Evolutionary conservation across 2,888 invertebrate genomes (phyloP), one percentile per base, ranked within the genome.

Genomic region (Pelosia muscerda): DNA sequence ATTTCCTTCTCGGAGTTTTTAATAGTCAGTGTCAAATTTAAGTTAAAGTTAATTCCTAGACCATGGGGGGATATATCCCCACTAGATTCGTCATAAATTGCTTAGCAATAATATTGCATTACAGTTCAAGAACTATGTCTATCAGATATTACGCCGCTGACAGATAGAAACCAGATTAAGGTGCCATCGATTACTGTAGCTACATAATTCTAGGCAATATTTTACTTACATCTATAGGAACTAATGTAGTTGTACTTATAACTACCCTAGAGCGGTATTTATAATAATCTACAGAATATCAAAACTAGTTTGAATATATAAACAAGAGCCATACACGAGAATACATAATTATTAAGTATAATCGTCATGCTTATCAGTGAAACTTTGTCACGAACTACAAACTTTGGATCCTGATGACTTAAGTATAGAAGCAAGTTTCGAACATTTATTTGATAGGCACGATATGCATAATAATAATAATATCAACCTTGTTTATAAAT

Each of bases 341-440:
- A 26, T 49, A 49, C 49, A 49, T 49, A 49, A 49, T 49, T 49
- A 49, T 49, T 49, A n/a, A 49, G 49, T 49, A 22, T 28, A 59
- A 59, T 28, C 59, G 59, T 59, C 59, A 34, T 54, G 53, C 25
- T 62, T 28, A 26, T 49, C 49, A 49, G 49, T 49, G 49, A 49
- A 49, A 49, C 49, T 49, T 49, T n/a, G 49, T 49, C 49, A 49
- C 49, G 49, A 49, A 49, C 49, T 19, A 49, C 19, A 49, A 49
- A n/a, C 49, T 49, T 49, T 49, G 49, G n/a, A n/a, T 49, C n/a
- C 49, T 49, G 49, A 49, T 49, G 49, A 25, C 55, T 25, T 25
- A 55, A 55, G 55, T 55, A 55, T 25, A 13, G 55, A 25, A 55
- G 25, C 55, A 55, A 55, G 25, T 26, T 28, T 15, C 28, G 28